phyloP scores from a whole-genome alignment of 2,797 vertebrate genomes.

The Catamblyrhynchus diadema region DNA sequence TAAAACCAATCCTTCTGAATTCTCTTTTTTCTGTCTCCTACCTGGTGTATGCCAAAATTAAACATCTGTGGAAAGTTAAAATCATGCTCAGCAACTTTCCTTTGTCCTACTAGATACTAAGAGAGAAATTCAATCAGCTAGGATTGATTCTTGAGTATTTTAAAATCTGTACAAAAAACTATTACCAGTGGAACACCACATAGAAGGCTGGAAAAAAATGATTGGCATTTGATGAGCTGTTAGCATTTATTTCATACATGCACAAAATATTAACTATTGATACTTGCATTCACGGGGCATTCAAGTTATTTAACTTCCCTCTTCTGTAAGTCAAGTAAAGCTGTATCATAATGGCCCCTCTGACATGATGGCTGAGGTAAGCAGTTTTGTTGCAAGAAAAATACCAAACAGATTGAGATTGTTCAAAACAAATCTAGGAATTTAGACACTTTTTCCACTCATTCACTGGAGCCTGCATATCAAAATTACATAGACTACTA shows the following conservation, averaged over 20 bases:
- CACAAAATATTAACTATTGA: neutral
- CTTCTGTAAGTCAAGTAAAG: neutral
- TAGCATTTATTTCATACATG: neutral
- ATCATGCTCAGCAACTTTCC: neutral
- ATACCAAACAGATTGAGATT: neutral
- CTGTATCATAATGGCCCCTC: neutral
- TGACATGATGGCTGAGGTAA: neutral
- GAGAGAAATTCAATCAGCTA: neutral
- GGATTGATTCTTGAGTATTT: neutral
- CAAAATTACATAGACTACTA: neutral
- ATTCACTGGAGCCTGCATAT: neutral
- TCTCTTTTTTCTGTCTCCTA: neutral
- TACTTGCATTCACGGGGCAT: neutral
- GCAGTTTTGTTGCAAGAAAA: neutral
- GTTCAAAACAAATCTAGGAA: neutral
- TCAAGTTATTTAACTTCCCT: neutral
- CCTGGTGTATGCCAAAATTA: neutral
- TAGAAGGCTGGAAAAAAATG: neutral
- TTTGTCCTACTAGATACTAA: neutral
- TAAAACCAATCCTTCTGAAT: neutral
- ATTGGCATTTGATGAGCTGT: neutral
- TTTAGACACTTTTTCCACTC: neutral
- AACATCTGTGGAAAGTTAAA: neutral
- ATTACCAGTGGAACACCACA: neutral
- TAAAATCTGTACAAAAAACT: neutral